phyloP scores from a whole-genome alignment of 2,888 invertebrate species.

The Tetragonisca angustula region DNA sequence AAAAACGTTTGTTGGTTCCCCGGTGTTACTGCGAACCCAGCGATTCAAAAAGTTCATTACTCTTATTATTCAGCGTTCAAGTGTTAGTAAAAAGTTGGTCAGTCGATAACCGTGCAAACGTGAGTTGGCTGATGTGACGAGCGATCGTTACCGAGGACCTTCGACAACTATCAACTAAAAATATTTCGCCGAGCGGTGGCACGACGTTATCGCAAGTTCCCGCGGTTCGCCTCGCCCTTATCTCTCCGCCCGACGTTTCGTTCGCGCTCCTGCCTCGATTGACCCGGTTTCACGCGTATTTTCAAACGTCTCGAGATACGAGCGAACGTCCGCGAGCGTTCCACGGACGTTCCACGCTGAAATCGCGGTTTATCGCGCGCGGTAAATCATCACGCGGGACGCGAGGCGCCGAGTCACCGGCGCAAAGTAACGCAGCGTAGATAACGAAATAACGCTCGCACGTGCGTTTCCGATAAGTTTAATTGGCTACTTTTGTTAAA shows the following conservation, averaged over 20 bases:
- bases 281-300: slow-evolving; percentile 33
- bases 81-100: too few species aligned
- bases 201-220: slow-evolving; percentile 61
- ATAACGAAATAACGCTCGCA: slow-evolving; percentile 32
- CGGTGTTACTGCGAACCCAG: too few species aligned
- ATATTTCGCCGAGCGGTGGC: slow-evolving; percentile 52
- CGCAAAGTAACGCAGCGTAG: slow-evolving; percentile 7
- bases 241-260: slow-evolving; percentile 48
- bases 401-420: neutral
- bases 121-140: slow-evolving; percentile 39
- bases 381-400: slow-evolving; percentile 40
- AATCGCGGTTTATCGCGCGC: slow-evolving; percentile 35
- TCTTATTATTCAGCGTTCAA: too few species aligned
- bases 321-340: neutral
- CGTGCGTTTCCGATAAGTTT: slow-evolving; percentile 40
- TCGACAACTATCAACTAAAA: slow-evolving; percentile 27
- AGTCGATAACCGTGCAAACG: too few species aligned
- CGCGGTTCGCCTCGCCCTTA: slow-evolving; percentile 34
- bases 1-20: too few species aligned
- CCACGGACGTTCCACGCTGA: neutral
- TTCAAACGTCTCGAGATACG: slow-evolving; percentile 6
- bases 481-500: slow-evolving; percentile 32
- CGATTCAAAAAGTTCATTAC: too few species aligned
- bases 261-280: slow-evolving; percentile 5
- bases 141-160: slow-evolving; percentile 49